phyloP scores from a whole-genome alignment of 2,888 invertebrate genomes.

The Marasmarcha lunaedactyla region DNA sequence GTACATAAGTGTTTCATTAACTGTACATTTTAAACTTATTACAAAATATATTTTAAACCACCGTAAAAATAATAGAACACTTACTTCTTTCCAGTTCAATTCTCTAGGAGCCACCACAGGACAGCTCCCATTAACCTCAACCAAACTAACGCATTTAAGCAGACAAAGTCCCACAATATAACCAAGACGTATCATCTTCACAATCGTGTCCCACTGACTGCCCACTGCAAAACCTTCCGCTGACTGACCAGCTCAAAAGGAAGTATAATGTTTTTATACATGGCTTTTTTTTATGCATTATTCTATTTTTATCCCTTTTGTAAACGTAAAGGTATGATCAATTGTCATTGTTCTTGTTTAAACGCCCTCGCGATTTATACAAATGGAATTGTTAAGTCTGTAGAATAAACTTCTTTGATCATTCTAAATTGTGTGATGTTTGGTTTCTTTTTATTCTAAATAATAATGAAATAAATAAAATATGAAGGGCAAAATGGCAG shows the following conservation, averaged over 20 bases:
- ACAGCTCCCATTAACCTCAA: conserved; percentile 38
- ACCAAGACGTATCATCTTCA: conserved; percentile 32
- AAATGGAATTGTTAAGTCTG: no score
- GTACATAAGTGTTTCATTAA: no score
- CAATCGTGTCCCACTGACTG: conserved; percentile 20
- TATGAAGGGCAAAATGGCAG: no score
- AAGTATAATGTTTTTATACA: conserved; percentile 33
- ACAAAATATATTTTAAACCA: no score
- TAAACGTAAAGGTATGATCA: not conserved
- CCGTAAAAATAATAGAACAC: no score
- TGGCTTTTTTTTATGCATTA: conserved; percentile 26
- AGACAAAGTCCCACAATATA: conserved; percentile 23
- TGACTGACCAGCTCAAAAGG: conserved; percentile 35
- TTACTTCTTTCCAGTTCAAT: conserved; percentile 54
- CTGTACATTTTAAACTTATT: no score
- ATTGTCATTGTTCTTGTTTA: not conserved
- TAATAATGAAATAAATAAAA: no score
- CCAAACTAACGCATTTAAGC: conserved; percentile 28
- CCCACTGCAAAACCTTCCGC: conserved; percentile 19
- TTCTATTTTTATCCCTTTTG: conserved; percentile 15
- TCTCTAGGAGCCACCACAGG: conserved; percentile 40
- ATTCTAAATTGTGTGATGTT: no score
- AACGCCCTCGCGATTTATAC: no score
- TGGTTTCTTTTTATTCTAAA: no score
- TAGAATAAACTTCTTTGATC: no score